phyloP scores from a whole-genome alignment of 2,113 vertebrate genomes.

The Epinephelus moara region DNA sequence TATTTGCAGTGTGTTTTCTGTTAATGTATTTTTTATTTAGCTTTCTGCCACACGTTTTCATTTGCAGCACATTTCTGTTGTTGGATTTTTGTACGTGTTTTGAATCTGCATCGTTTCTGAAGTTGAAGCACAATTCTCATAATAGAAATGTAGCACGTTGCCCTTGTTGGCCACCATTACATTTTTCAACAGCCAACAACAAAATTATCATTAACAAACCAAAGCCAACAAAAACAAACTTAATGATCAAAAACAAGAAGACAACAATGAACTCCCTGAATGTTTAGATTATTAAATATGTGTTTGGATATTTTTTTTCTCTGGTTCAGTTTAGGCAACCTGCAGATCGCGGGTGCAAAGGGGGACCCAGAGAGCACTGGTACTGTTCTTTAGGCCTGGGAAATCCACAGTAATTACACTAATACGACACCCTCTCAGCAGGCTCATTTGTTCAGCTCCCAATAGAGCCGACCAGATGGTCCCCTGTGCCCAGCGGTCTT shows the following conservation, averaged over 20 bases:
- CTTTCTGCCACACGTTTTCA: too few relatives aligned
- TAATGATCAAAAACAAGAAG: neutral
- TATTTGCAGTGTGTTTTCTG: too few relatives aligned
- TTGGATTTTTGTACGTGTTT: too few relatives aligned
- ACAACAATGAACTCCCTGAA: neutral
- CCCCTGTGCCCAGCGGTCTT: slow-evolving; percentile 51
- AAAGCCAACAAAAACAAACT: neutral
- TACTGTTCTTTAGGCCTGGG: slow-evolving; percentile 54
- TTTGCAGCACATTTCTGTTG: too few relatives aligned
- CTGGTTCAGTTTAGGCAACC: slow-evolving; percentile 45
- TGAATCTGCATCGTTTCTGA: too few relatives aligned
- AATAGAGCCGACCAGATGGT: slow-evolving; percentile 79
- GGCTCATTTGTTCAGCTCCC: slow-evolving; percentile 72
- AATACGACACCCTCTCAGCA: slow-evolving; percentile 60
- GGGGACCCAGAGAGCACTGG: slow-evolving; percentile 8
- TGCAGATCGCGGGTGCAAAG: slow-evolving; percentile 12
- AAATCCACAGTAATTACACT: slow-evolving; percentile 71
- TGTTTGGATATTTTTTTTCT: slow-evolving; percentile 2
- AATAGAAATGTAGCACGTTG: too few relatives aligned
- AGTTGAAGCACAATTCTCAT: too few relatives aligned
- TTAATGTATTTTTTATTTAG: too few relatives aligned
- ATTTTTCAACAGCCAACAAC: neutral
- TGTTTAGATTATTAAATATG: neutral
- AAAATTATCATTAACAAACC: neutral
- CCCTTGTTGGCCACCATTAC: too few relatives aligned